phyloP scores from a whole-genome alignment of 1,140 invertebrate species.

The Bombus cullumanus region DNA sequence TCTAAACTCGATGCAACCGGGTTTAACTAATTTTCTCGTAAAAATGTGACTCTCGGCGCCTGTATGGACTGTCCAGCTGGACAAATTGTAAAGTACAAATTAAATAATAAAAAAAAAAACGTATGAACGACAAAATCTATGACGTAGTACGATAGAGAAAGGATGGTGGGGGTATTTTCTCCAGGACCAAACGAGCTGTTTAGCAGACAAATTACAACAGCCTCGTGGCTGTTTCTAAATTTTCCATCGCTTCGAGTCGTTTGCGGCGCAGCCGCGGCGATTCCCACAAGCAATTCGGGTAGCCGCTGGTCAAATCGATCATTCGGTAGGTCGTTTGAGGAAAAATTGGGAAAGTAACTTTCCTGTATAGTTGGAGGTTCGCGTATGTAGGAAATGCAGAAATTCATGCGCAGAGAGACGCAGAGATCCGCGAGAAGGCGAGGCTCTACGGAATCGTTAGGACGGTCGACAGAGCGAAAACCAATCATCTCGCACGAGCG shows the following conservation, averaged over 20 bases:
- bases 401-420: slow-evolving; percentile 2
- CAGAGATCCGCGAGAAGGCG: slow-evolving; percentile 26
- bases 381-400: too few relatives aligned
- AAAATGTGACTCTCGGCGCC: too few relatives aligned
- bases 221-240: neutral
- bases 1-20: too few relatives aligned
- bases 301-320: neutral
- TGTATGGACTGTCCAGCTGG: too few relatives aligned
- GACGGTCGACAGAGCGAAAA: slow-evolving; percentile 59
- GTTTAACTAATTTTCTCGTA: too few relatives aligned
- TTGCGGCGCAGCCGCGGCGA: neutral
- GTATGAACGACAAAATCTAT: too few relatives aligned
- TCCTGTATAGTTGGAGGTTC: neutral
- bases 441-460: slow-evolving; percentile 32
- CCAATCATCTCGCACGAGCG: slow-evolving; percentile 62
- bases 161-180: too few relatives aligned
- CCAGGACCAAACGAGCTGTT: too few relatives aligned
- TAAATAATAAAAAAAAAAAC: too few relatives aligned
- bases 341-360: neutral
- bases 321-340: neutral
- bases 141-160: too few relatives aligned
- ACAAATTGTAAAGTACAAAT: too few relatives aligned
- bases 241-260: neutral
- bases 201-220: neutral
- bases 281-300: neutral